Conservation (phyloP, 2,113 vertebrate species). For the Illadopsis cleaveri region DNA sequence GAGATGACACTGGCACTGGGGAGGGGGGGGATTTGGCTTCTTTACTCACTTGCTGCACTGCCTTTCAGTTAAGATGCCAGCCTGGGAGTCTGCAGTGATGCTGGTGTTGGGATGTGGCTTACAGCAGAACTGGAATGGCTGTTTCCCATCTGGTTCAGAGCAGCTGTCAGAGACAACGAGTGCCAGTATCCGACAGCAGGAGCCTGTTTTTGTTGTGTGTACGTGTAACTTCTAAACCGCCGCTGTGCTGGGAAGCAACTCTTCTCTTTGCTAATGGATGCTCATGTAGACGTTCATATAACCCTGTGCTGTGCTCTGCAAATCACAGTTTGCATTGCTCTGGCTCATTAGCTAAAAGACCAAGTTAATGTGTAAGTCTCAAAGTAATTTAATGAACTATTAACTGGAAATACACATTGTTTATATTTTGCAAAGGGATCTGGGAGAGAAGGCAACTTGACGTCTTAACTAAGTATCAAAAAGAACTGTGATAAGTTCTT, state of each 20-base stretch:
- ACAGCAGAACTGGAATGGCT: conserved; percentile 24
- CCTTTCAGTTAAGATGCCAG: not conserved
- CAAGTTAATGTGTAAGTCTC: not conserved
- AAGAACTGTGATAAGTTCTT: not conserved
- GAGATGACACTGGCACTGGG: not conserved
- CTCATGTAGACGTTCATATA: not conserved
- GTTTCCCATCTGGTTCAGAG: conserved; percentile 51
- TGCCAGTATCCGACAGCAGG: conserved; percentile 2
- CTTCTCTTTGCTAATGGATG: not conserved
- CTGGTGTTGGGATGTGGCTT: conserved; percentile 35
- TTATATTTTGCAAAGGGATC: not conserved
- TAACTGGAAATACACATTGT: not conserved
- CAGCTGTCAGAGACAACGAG: not conserved
- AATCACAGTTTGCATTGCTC: not conserved
- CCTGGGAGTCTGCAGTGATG: not conserved
- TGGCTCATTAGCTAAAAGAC: not conserved
- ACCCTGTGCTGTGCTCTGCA: not conserved
- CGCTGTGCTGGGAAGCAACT: not conserved
- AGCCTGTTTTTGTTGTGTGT: not conserved
- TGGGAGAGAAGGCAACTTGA: not conserved
- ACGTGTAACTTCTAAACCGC: accelerated
- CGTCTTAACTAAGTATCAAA: not conserved
- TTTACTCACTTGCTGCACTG: accelerated
- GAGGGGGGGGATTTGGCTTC: not conserved
- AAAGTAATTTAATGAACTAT: not conserved